A percentile compares a stretch with the other conserved stretches of the same genome.
Evolutionary conservation across 2,888 invertebrate species (phyloP).

Genomic region (Girardia tigrina): DNA sequence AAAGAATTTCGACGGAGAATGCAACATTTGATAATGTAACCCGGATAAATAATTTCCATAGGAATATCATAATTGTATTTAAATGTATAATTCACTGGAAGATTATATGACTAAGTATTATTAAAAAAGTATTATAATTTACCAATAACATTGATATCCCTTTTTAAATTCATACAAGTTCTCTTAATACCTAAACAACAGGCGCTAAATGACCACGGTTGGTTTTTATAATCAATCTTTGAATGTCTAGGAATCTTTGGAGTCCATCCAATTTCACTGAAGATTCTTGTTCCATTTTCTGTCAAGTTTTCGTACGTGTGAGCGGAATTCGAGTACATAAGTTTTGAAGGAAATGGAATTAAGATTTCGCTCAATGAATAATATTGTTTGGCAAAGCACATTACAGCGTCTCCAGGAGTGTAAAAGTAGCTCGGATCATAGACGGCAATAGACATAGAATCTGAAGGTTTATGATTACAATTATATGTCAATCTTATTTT

Average conservation of each 20-base stretch:
- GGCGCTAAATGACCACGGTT: background rate
- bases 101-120: background rate
- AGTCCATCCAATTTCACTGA: background rate
- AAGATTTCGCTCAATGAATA: background rate
- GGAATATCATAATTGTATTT: constrained; percentile 16
- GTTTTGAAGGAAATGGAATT: background rate
- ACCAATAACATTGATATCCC: background rate
- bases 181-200: background rate
- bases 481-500: too few species aligned
- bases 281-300: background rate
- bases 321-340: background rate
- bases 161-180: background rate
- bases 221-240: background rate
- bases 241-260: background rate
- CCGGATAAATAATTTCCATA: background rate
- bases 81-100: background rate
- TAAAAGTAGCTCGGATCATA: background rate
- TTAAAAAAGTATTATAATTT: background rate
- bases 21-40: background rate
- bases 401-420: background rate
- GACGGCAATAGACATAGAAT: too few species aligned
- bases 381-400: background rate
- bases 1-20: background rate
- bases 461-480: too few species aligned
- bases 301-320: background rate